A percentile compares a stretch with the other conserved stretches of the same genome.
Evolutionary conservation across 2,113 vertebrate genomes (phyloP).

Genomic region (Nicator chloris): DNA sequence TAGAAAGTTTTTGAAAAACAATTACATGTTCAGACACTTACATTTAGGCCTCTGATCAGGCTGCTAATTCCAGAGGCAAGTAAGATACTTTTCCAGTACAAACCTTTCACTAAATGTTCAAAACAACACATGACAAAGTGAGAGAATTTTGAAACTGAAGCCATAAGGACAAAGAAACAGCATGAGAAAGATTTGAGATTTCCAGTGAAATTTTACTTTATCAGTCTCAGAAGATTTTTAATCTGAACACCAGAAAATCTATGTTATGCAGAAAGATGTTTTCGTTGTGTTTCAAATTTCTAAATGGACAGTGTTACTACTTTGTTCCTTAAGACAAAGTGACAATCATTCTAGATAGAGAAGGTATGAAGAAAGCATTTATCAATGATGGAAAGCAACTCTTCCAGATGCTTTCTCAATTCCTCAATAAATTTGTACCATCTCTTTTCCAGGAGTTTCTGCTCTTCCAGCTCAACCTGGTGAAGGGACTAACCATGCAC

Average conservation of each 20-base stretch:
- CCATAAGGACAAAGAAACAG: neutral
- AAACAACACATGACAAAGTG: neutral
- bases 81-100: neutral
- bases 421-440: neutral
- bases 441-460: neutral
- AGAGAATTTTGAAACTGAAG: neutral
- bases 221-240: neutral
- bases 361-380: neutral
- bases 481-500: neutral
- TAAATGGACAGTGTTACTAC: neutral
- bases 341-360: neutral
- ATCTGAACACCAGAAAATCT: neutral
- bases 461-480: neutral
- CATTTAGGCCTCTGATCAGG: neutral
- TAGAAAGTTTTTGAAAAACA: neutral
- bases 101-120: neutral
- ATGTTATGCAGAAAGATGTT: neutral
- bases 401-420: neutral
- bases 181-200: neutral
- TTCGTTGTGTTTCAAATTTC: neutral
- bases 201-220: neutral
- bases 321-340: neutral
- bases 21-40: neutral
- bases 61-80: neutral
- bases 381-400: neutral